A percentile compares a stretch with the other conserved stretches of the same genome.
Conservation (phyloP, 2,888 invertebrate genomes). For the Eupithecia pulchellata region DNA sequence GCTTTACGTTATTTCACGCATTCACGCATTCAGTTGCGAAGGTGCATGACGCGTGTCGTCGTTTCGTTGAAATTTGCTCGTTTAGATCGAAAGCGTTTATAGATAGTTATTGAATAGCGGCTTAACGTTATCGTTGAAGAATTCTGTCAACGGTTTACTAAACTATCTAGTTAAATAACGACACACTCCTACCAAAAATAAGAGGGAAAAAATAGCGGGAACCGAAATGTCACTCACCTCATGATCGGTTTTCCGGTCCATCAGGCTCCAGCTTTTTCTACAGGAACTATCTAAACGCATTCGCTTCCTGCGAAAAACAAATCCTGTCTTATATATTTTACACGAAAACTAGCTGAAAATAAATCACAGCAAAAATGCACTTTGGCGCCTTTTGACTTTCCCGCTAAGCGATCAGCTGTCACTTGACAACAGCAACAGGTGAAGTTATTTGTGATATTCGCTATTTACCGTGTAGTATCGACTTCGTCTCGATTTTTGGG, state of each 20-base stretch:
- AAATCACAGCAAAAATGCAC: slow-evolving; percentile 17
- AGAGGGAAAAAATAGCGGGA: slow-evolving; percentile 66
- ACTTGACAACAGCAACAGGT: slow-evolving; percentile 51
- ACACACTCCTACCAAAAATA: slow-evolving; percentile 60
- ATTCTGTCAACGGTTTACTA: too few relatives aligned
- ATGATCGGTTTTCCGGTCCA: slow-evolving; percentile 75
- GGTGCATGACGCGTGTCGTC: too few relatives aligned
- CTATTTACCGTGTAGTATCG: slow-evolving; percentile 71
- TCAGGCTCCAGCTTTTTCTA: slow-evolving; percentile 79
- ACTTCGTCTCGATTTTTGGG: slow-evolving; percentile 56
- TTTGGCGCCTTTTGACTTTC: slow-evolving; percentile 81
- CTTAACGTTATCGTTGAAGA: too few relatives aligned
- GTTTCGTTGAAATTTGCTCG: too few relatives aligned
- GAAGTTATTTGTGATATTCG: slow-evolving; percentile 44
- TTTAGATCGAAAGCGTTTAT: too few relatives aligned
- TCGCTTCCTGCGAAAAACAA: slow-evolving; percentile 68
- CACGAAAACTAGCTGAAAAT: slow-evolving; percentile 2
- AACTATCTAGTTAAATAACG: too few relatives aligned
- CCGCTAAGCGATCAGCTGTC: slow-evolving; percentile 82
- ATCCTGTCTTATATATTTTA: slow-evolving; percentile 26
- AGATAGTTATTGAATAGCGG: too few relatives aligned
- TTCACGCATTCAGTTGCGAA: too few relatives aligned
- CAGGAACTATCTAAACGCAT: slow-evolving; percentile 63
- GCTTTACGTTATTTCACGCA: too few relatives aligned
- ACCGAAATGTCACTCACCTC: slow-evolving; percentile 64